Conservation (phyloP, 1,140 invertebrate species). For the Asobara japonica region DNA sequence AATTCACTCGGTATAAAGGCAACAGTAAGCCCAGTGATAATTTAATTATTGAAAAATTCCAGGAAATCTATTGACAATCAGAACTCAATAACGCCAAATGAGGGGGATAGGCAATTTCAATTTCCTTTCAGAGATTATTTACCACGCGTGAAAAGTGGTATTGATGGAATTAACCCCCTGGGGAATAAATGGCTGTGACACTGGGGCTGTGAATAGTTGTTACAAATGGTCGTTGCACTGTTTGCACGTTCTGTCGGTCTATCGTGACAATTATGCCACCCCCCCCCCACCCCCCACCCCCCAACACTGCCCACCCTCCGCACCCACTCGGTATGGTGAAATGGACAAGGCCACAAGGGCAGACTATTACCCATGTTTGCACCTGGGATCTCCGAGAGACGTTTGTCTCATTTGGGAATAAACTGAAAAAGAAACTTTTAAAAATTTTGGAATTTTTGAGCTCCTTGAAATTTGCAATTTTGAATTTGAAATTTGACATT, state of each 20-base stretch:
- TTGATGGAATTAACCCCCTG: constrained; percentile 11
- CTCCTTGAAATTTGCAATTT: too few species aligned
- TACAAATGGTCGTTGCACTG: constrained; percentile 16
- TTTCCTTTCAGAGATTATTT: constrained; percentile 20
- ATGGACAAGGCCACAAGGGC: not conserved
- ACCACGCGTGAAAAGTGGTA: constrained; percentile 10
- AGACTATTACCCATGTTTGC: not conserved
- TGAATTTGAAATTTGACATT: too few species aligned
- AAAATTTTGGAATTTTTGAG: too few species aligned
- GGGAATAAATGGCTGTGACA: not conserved
- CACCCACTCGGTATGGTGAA: too few species aligned
- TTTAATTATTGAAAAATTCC: constrained; percentile 6
- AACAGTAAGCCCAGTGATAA: constrained; percentile 10
- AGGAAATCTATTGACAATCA: constrained; percentile 16
- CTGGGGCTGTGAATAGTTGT: constrained; percentile 1
- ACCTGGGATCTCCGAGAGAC: not conserved
- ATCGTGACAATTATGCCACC: not conserved
- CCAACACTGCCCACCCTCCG: too few species aligned
- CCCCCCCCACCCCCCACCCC: too few species aligned
- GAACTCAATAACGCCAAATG: constrained; percentile 18
- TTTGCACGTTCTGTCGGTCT: constrained; percentile 2
- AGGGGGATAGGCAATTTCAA: constrained; percentile 1
- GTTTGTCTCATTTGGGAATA: not conserved
- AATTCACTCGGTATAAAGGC: too few species aligned
- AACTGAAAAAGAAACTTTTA: not conserved